Base-by-base conservation (phyloP, 2,797 vertebrate genomes). In the Bufotes viridis region DNA sequence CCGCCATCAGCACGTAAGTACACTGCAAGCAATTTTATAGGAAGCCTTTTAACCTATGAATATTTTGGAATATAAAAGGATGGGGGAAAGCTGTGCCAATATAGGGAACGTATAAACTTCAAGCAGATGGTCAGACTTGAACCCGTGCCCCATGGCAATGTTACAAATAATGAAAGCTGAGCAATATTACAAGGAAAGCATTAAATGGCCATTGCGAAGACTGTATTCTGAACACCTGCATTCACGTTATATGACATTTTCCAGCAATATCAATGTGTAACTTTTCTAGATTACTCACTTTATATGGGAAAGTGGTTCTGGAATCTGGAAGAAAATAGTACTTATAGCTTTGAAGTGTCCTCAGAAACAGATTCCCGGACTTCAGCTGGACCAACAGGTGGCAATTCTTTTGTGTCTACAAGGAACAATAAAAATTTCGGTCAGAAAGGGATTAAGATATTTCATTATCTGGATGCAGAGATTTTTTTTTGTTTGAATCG, bases 71-170 rank as follows among this genome's bases (percentile, higher is more conserved):
- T 26, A 78, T 78, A 24, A 75, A 55, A 78, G 22, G 12, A 78
- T 55, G 18, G 6, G 0, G 49, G 51, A 78, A 78, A 78, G 17
- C n/a, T 14, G 24, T 78, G 42, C 49, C 49, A 76, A 76, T 53
- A 51, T 78, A 78, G 14, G 13, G 75, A 78, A 14, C 75, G 14
- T 55, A 55, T 78, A 55, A 78, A 78, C 49, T 78, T 13, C 42
- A 55, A 24, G 75, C 75, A 78, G 49, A 78, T 78, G 51, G 75
- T 78, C 75, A 53, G 51, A 78, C 22, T 24, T 55, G 49, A 78
- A 78, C 75, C 49, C 42, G n/a, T 17, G 51, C 2, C 7, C 75
- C 51, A 55, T 78, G 75, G 75, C 11, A 53, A 24, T 15, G 6
- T 55, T 53, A 51, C 75, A 53, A 3, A 55, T 15, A 53, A 24